These are phyloP conservation scores for Tetropium fuscum DNA, from an alignment of 2,888 invertebrate species.

Conservation along the genomic window DNA sequence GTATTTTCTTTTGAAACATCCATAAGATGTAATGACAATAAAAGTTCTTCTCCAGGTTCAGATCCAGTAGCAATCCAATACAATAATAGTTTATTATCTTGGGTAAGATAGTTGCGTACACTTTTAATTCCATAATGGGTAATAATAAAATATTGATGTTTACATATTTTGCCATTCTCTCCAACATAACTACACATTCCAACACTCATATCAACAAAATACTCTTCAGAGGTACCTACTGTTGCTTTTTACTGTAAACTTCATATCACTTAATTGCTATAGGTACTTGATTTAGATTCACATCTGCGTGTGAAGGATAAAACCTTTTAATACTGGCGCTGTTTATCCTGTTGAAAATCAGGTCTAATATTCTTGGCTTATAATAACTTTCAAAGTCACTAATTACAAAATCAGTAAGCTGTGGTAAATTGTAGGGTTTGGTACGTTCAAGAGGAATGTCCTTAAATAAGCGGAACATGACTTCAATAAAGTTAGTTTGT, in stretches of 20 bases:
- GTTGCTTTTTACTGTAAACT: constrained; percentile 11
- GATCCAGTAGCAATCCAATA: constrained; percentile 14
- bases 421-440: constrained; percentile 29
- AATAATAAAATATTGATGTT: constrained; percentile 17
- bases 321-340: constrained; percentile 13
- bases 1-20: not conserved
- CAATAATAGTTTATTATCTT: constrained; percentile 17
- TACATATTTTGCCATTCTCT: constrained; percentile 17
- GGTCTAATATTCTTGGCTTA: constrained; percentile 12
- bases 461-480: constrained; percentile 34
- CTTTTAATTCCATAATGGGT: not conserved
- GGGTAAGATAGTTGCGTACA: constrained; percentile 8
- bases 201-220: constrained; percentile 20
- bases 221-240: not conserved
- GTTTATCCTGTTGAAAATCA: constrained; percentile 11
- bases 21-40: constrained; percentile 3
- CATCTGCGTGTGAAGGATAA: constrained; percentile 5
- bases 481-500: constrained; percentile 35
- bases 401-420: constrained; percentile 26
- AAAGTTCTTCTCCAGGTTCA: constrained; percentile 13
- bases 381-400: constrained; percentile 27
- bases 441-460: constrained; percentile 32
- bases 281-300: constrained; percentile 15
- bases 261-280: constrained; percentile 13
- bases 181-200: constrained; percentile 16